These are phyloP conservation scores for Cantharis lateralis DNA, from an alignment of 2,888 invertebrate genomes.

Conservation along the genomic window DNA sequence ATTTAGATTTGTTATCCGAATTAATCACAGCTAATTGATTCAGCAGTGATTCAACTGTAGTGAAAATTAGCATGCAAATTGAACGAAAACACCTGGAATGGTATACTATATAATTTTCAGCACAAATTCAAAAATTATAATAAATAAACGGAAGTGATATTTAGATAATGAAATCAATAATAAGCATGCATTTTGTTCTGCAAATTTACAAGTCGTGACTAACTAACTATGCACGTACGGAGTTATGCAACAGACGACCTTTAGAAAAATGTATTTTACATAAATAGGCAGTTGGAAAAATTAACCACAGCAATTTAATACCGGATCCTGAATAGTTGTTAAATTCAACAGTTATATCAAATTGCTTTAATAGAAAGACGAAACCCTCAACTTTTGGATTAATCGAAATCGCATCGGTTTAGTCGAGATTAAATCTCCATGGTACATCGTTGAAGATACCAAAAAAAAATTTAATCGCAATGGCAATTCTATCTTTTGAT, in stretches of 20 bases:
- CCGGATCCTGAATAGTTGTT: neutral
- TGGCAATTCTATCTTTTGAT: neutral
- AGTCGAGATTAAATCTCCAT: neutral
- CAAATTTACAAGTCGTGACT: neutral
- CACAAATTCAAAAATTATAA: neutral
- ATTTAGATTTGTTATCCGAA: too few relatives aligned
- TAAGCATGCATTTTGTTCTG: neutral
- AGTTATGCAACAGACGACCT: neutral
- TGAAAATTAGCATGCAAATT: neutral
- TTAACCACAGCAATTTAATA: neutral
- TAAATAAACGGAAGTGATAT: neutral
- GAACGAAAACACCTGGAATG: neutral
- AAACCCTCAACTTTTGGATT: neutral
- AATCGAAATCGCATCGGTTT: neutral
- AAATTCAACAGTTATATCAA: neutral
- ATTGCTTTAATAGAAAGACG: neutral
- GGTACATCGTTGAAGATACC: neutral
- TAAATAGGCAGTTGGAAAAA: neutral
- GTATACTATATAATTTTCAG: neutral
- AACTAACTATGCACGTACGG: neutral
- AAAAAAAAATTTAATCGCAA: neutral
- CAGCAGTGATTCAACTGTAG: too few relatives aligned
- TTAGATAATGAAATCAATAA: neutral
- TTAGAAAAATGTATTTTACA: neutral
- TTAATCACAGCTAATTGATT: too few relatives aligned